Percentiles rank a stretch among this genome's conserved stretches.
Evolutionary conservation across 2,888 invertebrate genomes (phyloP).

Genomic region (Drosophila diplacantha): DNA sequence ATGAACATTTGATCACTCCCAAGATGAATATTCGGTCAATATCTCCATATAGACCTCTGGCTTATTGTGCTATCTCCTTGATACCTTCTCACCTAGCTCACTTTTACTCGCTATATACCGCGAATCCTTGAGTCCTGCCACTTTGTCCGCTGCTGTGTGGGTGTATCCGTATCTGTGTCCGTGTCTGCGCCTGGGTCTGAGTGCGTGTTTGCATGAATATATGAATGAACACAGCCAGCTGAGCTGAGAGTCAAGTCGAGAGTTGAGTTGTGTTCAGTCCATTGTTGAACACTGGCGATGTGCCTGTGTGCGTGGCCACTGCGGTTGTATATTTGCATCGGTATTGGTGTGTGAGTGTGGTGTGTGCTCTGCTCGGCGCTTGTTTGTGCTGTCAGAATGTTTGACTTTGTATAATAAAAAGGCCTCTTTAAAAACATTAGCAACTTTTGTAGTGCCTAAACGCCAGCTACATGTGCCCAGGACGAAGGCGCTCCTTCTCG

Average conservation of each 20-base stretch:
- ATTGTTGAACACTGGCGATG: conserved; percentile 33
- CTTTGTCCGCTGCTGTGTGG: conserved; percentile 16
- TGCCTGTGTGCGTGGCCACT: conserved; percentile 13
- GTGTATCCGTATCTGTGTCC: conserved; percentile 1
- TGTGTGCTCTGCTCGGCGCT: conserved; percentile 32
- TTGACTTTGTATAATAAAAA: conserved; percentile 73
- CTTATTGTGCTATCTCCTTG: neutral
- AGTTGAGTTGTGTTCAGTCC: conserved; percentile 30
- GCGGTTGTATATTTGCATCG: conserved; percentile 37
- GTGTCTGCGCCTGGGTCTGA: conserved; percentile 11
- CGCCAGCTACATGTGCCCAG: conserved; percentile 57
- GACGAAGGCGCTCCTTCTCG: conserved; percentile 2
- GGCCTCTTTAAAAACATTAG: conserved; percentile 74
- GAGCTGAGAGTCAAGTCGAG: conserved; percentile 32
- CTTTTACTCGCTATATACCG: too few species aligned
- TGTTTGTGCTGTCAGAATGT: conserved; percentile 61
- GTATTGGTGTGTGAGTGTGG: conserved; percentile 22
- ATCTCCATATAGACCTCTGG: neutral
- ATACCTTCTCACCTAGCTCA: neutral
- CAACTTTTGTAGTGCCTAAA: conserved; percentile 72
- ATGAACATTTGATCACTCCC: neutral
- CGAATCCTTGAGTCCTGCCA: conserved; percentile 1
- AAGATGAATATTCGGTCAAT: neutral
- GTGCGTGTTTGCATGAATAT: conserved; percentile 50
- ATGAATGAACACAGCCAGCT: conserved; percentile 65